A percentile compares a stretch with the other conserved stretches of the same genome.
Conservation (phyloP, 2,888 invertebrate species). For the Melanophora roralis region DNA sequence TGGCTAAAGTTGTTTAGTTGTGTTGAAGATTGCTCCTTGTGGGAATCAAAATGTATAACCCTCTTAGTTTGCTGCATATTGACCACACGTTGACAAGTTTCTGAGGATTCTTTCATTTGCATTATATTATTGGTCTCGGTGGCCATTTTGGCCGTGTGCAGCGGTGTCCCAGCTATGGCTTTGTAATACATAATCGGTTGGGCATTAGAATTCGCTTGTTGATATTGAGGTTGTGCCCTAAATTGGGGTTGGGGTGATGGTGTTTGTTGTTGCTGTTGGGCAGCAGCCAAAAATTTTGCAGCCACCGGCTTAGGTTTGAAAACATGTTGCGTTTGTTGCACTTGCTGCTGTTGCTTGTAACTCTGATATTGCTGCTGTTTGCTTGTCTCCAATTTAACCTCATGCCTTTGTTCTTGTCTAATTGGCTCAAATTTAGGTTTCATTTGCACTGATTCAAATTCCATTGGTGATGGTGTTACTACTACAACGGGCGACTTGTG, state of each 20-base stretch:
- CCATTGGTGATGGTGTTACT: slow-evolving; percentile 78
- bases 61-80: slow-evolving; percentile 84
- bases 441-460: slow-evolving; percentile 79
- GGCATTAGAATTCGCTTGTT: slow-evolving; percentile 72
- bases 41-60: slow-evolving; percentile 82
- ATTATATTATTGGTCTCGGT: slow-evolving; percentile 84
- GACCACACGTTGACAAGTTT: slow-evolving; percentile 81
- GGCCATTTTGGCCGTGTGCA: slow-evolving; percentile 81
- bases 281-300: slow-evolving; percentile 76
- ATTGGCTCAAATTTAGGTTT: slow-evolving; percentile 81
- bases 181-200: slow-evolving; percentile 79
- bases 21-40: slow-evolving; percentile 68
- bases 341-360: slow-evolving; percentile 66
- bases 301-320: slow-evolving; percentile 79
- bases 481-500: slow-evolving; percentile 78
- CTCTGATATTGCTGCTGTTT: slow-evolving; percentile 58
- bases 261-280: slow-evolving; percentile 72
- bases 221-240: slow-evolving; percentile 53
- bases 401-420: slow-evolving; percentile 76
- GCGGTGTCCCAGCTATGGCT: slow-evolving; percentile 79
- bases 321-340: slow-evolving; percentile 73
- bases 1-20: slow-evolving; percentile 38
- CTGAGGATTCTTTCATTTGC: slow-evolving; percentile 84
- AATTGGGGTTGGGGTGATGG: slow-evolving; percentile 68
- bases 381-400: slow-evolving; percentile 67